These are phyloP conservation scores for Sitta carolinensis DNA, from an alignment of 2,797 vertebrate genomes.

Conservation along the genomic window DNA sequence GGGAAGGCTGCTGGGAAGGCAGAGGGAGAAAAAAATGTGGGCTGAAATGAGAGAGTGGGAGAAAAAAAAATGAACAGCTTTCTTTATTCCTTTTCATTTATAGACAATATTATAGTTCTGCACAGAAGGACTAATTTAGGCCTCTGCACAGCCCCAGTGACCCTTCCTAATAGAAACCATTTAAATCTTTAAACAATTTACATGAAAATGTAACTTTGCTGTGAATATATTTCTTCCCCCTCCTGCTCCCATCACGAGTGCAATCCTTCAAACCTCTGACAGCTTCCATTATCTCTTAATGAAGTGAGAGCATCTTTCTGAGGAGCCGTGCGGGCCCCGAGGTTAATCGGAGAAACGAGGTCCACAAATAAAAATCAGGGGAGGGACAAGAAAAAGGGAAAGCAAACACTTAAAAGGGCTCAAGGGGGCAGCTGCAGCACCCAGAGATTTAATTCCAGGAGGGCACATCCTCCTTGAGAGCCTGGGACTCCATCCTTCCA, in stretches of 20 bases:
- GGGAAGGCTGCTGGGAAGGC: not conserved
- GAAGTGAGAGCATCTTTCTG: constrained; percentile 61
- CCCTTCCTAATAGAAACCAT: constrained; percentile 70
- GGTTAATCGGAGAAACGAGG: constrained; percentile 33
- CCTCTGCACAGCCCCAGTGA: constrained; percentile 32
- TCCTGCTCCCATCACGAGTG: constrained; percentile 27
- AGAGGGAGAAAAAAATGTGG: not conserved
- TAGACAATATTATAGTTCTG: constrained; percentile 37
- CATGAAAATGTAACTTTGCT: constrained; percentile 67
- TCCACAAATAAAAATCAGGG: constrained; percentile 53
- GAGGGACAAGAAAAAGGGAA: not conserved
- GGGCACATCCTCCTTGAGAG: not conserved
- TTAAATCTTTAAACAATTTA: constrained; percentile 72
- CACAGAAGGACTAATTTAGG: constrained; percentile 61
- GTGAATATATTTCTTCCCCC: constrained; percentile 37
- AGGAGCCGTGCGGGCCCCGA: not conserved
- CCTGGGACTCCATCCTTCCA: not conserved
- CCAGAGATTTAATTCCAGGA: not conserved
- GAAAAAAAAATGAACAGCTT: constrained; percentile 28
- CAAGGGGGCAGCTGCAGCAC: not conserved
- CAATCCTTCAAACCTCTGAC: constrained; percentile 64
- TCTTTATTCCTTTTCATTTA: constrained; percentile 42
- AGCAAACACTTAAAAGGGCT: constrained; percentile 14
- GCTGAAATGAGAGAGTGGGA: not conserved
- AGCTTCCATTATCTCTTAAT: constrained; percentile 71